Base-by-base conservation (phyloP, 2,888 invertebrate species). In the Dioctria rufipes region DNA sequence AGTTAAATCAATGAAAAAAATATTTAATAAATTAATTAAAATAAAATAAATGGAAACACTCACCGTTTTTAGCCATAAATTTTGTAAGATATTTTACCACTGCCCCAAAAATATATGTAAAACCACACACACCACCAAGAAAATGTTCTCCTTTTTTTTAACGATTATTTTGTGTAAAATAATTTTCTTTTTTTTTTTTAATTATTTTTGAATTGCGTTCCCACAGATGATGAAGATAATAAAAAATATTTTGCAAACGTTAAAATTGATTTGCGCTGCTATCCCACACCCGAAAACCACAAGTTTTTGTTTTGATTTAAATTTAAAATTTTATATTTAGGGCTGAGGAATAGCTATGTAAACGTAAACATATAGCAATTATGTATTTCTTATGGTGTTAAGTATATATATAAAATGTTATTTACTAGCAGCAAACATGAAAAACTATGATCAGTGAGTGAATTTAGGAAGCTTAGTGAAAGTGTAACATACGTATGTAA, bases 21-120 rank as follows among this genome's bases (percentile, higher is more conserved):
- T 1, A 46, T 43, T n/a, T 3, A 43, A 43, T 66, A 43, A 61
- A 8, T 61, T 11, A 46, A 40, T 77, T 46, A 63, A 77, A 60
- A 60, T 63, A 63, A 77, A 77, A 63, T 49, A 77, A 77, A 77
- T 60, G 73, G 71, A 87, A 88, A 87, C 88, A 88, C 88, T 89
- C 89, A 89, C 89, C 89, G 88, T 88, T 88, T 60, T 61, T 85
- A 88, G 88, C 88, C 88, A 88, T 85, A 75, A 75, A 75, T 75
- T 25, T 75, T 86, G 54, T 75, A 77, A 77, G 63, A 77, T 63
- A 77, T 63, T 54, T 77, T 61, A 61, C 77, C 77, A 77, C 77
- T 77, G 43, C 77, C 77, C 77, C 25, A 25, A 77, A 77, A 77
- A 75, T 39, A 75, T 75, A 69, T 69, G 37, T 69, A 75, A 77